A percentile compares a stretch with the other conserved stretches of the same genome.
phyloP scores from a whole-genome alignment of 2,113 vertebrate genomes.

The Ramphastos sulfuratus region DNA sequence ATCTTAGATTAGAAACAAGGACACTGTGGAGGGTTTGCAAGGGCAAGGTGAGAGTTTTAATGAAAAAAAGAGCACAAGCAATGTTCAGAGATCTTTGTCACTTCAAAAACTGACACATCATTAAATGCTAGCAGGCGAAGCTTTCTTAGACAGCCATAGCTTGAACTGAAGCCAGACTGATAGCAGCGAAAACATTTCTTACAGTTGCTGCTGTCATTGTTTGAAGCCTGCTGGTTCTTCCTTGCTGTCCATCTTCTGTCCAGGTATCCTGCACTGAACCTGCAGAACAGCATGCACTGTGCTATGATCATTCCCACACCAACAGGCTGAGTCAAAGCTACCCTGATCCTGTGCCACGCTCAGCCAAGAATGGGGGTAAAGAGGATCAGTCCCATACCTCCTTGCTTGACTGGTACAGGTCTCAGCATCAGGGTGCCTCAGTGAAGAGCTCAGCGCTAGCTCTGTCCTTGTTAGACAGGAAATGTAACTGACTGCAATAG shows the following conservation, averaged over 20 bases:
- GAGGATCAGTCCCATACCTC: neutral
- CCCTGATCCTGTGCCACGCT: neutral
- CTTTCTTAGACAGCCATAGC: constrained; percentile 6
- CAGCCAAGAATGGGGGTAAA: neutral
- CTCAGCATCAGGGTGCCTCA: neutral
- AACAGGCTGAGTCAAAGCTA: neutral
- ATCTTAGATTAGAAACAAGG: neutral
- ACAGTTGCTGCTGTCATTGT: neutral
- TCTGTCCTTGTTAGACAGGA: neutral
- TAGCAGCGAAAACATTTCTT: neutral
- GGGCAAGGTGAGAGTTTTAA: neutral
- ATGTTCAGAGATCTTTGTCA: neutral
- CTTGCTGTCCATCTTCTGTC: neutral
- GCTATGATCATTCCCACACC: neutral
- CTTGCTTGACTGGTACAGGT: neutral
- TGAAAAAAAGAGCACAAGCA: neutral
- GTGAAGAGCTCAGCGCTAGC: neutral
- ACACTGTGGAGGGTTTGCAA: neutral
- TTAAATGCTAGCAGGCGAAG: neutral
- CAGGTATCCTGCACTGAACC: neutral
- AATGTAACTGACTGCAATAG: neutral
- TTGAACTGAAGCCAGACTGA: neutral
- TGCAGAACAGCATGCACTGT: neutral
- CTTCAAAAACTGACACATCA: neutral
- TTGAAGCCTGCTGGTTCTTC: neutral